Base-by-base conservation (phyloP, 2,797 vertebrate genomes). In the Myotis findleyi region DNA sequence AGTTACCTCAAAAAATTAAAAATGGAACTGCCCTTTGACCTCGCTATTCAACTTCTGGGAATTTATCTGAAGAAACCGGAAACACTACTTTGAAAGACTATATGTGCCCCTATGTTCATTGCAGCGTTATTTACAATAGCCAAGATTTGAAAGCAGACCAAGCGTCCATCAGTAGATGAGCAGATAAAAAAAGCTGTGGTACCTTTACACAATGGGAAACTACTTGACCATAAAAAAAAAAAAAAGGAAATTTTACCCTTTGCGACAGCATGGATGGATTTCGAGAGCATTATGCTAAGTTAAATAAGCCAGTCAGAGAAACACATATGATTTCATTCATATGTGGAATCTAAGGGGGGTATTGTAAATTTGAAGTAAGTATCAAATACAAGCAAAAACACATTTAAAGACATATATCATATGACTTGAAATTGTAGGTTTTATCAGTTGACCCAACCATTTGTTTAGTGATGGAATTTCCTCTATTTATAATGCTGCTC, bases 381-480 rank as follows among this genome's bases (percentile, higher is more conserved):
- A 57, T 77, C 21, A 68, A 49, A 57, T 79, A 62, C 1, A 55
- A 66, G 20, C 8, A 76, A 87, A 76, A 85, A 7, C 2, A 20
- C 3, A 36, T 73, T 77, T 57, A 44, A 62, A 49, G 87, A 14
- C 33, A 77, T 21, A 30, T 44, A 53, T 6, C 7, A 75, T 53
- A 9, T 62, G 44, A 81, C 51, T 55, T 85, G 5, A 3, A 81
- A 79, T 79, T 66, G 73, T 87, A 89, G 3, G 53, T 84, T 85
- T 71, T 36, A 64, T 36, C 53, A 44, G 30, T 85, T 76, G 30
- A 72, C 2, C 2, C 3, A 81, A 49, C 13, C 16, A 59, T 88
- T 94, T 71, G 33, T 55, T 95, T 93, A 88, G 47, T 91, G 30
- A 66, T 55, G 66, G 3, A 87, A 85, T 72, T 87, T 76, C 11